These are phyloP conservation scores for Stenodema calcarata DNA, from an alignment of 2,888 invertebrate genomes.

Conservation along the genomic window DNA sequence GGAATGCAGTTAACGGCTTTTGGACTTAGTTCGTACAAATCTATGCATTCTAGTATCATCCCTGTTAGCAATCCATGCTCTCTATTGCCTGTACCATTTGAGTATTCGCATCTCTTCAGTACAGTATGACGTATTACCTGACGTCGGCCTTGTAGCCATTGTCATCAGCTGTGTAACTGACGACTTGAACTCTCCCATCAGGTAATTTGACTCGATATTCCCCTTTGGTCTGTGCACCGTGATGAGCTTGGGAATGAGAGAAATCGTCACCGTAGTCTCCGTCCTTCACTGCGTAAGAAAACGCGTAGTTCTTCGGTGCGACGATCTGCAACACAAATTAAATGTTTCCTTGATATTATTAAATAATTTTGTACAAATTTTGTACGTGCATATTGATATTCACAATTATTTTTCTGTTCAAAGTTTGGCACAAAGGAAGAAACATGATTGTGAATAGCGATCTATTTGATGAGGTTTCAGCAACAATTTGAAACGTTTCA, in stretches of 20 bases:
- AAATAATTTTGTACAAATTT: too few relatives aligned
- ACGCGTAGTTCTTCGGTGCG: slow-evolving; percentile 66
- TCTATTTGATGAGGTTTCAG: too few relatives aligned
- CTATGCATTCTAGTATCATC: too few relatives aligned
- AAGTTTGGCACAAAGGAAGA: too few relatives aligned
- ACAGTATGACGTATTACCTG: slow-evolving; percentile 62
- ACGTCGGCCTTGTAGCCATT: slow-evolving; percentile 73
- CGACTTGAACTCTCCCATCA: slow-evolving; percentile 71
- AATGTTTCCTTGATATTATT: too few relatives aligned
- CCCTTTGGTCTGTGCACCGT: slow-evolving; percentile 70
- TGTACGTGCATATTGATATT: too few relatives aligned
- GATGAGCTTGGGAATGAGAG: slow-evolving; percentile 71
- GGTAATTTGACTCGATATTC: slow-evolving; percentile 74
- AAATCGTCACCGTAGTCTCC: slow-evolving; percentile 71
- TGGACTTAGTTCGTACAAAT: too few relatives aligned
- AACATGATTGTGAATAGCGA: too few relatives aligned
- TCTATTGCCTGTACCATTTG: not conserved
- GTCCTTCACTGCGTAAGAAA: slow-evolving; percentile 71
- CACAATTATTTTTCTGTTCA: too few relatives aligned
- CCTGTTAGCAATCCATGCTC: too few relatives aligned
- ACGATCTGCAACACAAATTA: not conserved
- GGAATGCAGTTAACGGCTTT: too few relatives aligned
- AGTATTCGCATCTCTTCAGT: slow-evolving; percentile 54
- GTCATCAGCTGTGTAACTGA: slow-evolving; percentile 72
- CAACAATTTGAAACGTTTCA: too few relatives aligned